Conservation (phyloP, 2,888 invertebrate species). For the Protophormia terraenovae region DNA sequence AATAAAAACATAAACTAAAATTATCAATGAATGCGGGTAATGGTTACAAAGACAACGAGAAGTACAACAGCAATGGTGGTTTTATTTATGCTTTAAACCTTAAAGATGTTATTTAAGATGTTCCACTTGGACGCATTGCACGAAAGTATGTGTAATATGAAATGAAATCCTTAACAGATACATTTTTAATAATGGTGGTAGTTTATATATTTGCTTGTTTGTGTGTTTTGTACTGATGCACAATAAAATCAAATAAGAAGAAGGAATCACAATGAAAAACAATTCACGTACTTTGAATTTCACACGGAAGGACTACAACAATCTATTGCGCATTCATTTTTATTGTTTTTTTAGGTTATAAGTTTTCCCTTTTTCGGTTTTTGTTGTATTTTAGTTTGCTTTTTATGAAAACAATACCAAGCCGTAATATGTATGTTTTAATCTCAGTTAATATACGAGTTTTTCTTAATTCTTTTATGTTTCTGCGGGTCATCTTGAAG, state of each 20-base stretch:
- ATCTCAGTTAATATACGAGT: neutral
- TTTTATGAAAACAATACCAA: constrained; percentile 36
- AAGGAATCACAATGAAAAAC: neutral
- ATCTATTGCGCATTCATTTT: constrained; percentile 59
- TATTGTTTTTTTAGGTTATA: constrained; percentile 26
- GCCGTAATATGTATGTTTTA: neutral
- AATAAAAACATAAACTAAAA: constrained; percentile 13
- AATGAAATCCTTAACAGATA: constrained; percentile 35
- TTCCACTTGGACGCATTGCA: constrained; percentile 50
- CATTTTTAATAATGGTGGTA: constrained; percentile 39
- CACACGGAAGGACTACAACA: constrained; percentile 47
- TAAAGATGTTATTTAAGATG: constrained; percentile 60
- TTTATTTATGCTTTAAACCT: constrained; percentile 43
- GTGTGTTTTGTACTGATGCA: constrained; percentile 4
- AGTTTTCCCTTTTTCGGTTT: constrained; percentile 8
- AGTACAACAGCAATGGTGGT: neutral
- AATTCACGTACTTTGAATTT: constrained; percentile 19
- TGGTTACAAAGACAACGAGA: neutral
- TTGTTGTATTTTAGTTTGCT: neutral
- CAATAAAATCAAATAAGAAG: constrained; percentile 15
- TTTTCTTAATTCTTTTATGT: constrained; percentile 1
- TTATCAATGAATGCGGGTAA: constrained; percentile 58
- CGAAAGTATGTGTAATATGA: constrained; percentile 9
- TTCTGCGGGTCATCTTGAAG: constrained; percentile 54
- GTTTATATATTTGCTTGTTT: neutral